Conservation (phyloP, 1,140 invertebrate species). For the Phthorimaea operculella region DNA sequence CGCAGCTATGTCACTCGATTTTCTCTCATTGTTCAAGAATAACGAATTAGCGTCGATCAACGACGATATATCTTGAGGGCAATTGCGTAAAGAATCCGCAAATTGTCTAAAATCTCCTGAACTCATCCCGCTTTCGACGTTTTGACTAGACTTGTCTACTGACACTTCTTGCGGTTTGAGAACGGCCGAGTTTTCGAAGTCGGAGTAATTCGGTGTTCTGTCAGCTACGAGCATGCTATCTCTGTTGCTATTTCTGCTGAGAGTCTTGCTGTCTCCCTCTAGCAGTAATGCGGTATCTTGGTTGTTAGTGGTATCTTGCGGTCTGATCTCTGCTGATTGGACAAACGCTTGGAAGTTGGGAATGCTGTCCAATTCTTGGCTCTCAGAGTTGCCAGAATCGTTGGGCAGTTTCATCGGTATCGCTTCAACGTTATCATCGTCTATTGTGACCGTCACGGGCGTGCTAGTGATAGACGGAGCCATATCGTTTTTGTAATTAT, state of each 20-base stretch:
- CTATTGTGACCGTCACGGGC: slow-evolving; percentile 26
- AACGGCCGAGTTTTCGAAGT: slow-evolving; percentile 45
- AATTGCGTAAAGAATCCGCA: slow-evolving; percentile 37
- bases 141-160: slow-evolving; percentile 40
- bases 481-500: slow-evolving; percentile 37
- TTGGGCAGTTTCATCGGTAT: slow-evolving; percentile 35
- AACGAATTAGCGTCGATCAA: slow-evolving; percentile 43
- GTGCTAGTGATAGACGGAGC: slow-evolving; percentile 44
- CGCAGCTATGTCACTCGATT: slow-evolving; percentile 27
- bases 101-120: slow-evolving; percentile 47
- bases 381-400: slow-evolving; percentile 7
- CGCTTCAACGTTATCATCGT: slow-evolving; percentile 23
- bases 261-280: slow-evolving; percentile 42
- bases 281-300: slow-evolving; percentile 32
- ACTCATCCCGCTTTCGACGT: slow-evolving; percentile 32
- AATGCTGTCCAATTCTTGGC: slow-evolving; percentile 17
- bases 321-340: slow-evolving; percentile 46
- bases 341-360: slow-evolving; percentile 45
- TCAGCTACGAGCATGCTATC: slow-evolving; percentile 27
- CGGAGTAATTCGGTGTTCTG: slow-evolving; percentile 41
- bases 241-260: slow-evolving; percentile 33
- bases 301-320: slow-evolving; percentile 40
- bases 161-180: slow-evolving; percentile 46
- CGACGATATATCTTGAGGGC: slow-evolving; percentile 49
- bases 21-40: slow-evolving; percentile 42